Evolutionary conservation across 2,113 vertebrate genomes (phyloP).

Genomic region (Onychostruthus taczanowskii): DNA sequence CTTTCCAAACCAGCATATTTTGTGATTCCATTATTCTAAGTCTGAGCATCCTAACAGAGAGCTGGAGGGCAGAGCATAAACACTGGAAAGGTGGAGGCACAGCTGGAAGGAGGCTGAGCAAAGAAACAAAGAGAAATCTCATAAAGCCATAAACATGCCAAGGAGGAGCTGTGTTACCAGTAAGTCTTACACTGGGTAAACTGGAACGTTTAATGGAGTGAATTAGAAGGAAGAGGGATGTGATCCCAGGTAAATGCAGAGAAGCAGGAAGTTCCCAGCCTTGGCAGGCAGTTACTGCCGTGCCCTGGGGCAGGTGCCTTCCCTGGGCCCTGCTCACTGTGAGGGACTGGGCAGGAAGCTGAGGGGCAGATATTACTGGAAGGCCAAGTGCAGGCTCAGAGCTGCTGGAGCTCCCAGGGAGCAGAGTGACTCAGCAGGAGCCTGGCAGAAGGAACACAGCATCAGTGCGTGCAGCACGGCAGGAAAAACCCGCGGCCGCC

Average conservation of each 20-base stretch:
- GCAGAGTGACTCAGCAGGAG: not conserved
- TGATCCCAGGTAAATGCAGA: not conserved
- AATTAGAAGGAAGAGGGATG: not conserved
- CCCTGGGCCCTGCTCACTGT: not conserved
- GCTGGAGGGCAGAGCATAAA: not conserved
- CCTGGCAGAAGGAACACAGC: not conserved
- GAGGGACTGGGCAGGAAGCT: not conserved
- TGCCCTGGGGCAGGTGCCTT: not conserved
- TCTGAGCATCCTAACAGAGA: not conserved
- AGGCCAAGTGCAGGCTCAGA: not conserved
- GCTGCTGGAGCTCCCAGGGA: not conserved
- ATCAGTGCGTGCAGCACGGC: rapidly evolving
- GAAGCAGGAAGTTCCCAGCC: not conserved
- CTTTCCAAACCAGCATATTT: not conserved
- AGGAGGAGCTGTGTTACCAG: not conserved
- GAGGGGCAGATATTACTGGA: not conserved
- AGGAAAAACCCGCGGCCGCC: rapidly evolving
- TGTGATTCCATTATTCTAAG: not conserved
- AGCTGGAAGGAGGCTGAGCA: not conserved
- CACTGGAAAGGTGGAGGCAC: not conserved
- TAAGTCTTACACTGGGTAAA: not conserved
- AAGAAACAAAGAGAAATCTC: not conserved
- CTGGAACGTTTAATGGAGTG: not conserved
- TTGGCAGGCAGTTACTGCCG: not conserved
- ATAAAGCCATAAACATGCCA: not conserved